A percentile compares a stretch with the other conserved stretches of the same genome.
Conservation (phyloP, 2,797 vertebrate genomes). For the Pogonophryne albipinna region DNA sequence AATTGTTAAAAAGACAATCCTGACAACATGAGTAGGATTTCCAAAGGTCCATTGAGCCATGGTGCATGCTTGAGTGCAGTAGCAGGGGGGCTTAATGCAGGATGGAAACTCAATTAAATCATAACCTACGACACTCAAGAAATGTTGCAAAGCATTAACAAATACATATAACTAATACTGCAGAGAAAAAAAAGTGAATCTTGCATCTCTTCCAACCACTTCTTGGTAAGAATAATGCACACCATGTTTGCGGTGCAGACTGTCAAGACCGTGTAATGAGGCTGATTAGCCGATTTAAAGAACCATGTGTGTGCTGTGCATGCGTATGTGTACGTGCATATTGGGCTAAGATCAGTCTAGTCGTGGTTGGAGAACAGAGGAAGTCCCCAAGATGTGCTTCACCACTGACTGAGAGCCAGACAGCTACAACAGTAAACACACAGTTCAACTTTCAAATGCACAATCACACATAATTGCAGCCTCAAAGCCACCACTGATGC, state of each 20-base stretch:
- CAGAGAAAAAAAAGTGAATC: background rate
- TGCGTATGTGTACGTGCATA: constrained; percentile 24
- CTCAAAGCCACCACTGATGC: too few relatives aligned
- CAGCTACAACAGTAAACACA: constrained; percentile 58
- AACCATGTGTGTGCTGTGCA: constrained; percentile 35
- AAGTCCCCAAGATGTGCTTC: constrained; percentile 63
- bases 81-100: background rate
- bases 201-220: constrained; percentile 12
- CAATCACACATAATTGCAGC: too few relatives aligned
- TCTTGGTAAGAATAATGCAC: constrained; percentile 33
- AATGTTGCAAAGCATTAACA: constrained; percentile 9
- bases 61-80: background rate
- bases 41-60: background rate
- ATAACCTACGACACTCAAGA: background rate
- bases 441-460: constrained; percentile 40
- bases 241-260: constrained; percentile 24
- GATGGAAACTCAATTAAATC: constrained; percentile 17
- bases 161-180: background rate
- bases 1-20: constrained; percentile 4
- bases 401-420: constrained; percentile 63
- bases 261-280: constrained; percentile 49
- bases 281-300: constrained; percentile 47
- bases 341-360: constrained; percentile 62
- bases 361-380: constrained; percentile 70
- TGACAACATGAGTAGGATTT: background rate